Percentiles rank a stretch among this genome's conserved stretches.
Conservation (phyloP, 2,888 invertebrate species). For the Idaea aversata region DNA sequence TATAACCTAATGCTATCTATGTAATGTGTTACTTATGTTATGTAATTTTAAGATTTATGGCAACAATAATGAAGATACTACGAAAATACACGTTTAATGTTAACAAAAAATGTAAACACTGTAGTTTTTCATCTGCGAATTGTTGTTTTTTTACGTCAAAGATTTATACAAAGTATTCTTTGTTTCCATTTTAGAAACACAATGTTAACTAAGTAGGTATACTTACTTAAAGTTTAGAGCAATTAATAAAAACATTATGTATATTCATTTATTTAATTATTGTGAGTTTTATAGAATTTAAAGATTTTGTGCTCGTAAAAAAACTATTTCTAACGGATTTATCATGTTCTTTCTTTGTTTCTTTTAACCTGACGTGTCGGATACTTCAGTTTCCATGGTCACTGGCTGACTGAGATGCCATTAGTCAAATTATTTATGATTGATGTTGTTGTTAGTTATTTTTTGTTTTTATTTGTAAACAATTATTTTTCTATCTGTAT, state of each 20-base stretch:
- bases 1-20: not conserved
- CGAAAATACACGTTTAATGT: not conserved
- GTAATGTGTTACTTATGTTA: not conserved
- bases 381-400: not conserved
- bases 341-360: not conserved
- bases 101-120: not conserved
- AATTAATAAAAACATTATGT: too few species aligned
- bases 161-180: not conserved
- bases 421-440: not conserved
- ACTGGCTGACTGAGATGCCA: not conserved
- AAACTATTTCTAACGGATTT: not conserved
- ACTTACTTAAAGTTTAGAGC: not conserved
- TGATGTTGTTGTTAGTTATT: not conserved
- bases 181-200: not conserved
- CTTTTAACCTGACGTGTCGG: not conserved
- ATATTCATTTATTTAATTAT: too few species aligned
- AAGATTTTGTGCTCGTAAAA: not conserved
- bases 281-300: too few species aligned
- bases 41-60: not conserved
- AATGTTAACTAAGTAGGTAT: not conserved
- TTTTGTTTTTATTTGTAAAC: not conserved
- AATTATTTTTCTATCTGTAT: conserved; percentile 42
- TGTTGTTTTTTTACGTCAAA: not conserved
- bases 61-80: not conserved
- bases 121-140: not conserved